Conservation (phyloP, 2,113 vertebrate genomes). For the Pipra filicauda region DNA sequence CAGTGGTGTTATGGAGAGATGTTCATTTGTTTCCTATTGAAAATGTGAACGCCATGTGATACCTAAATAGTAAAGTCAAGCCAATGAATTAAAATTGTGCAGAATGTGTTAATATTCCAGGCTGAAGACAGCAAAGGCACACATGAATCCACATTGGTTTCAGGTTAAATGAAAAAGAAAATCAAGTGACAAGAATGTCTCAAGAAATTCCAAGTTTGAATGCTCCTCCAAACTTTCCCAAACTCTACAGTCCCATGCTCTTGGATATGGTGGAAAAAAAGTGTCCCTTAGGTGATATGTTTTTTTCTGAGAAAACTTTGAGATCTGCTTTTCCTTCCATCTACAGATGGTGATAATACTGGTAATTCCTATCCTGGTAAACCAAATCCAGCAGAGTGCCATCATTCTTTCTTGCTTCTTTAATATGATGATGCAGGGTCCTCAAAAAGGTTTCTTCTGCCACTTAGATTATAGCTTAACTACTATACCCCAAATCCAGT, state of each 20-base stretch:
- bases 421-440: not conserved
- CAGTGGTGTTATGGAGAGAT: not conserved
- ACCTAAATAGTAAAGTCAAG: not conserved
- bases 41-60: not conserved
- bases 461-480: not conserved
- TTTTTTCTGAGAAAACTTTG: not conserved
- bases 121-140: not conserved
- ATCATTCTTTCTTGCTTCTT: not conserved
- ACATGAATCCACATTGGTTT: not conserved
- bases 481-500: not conserved
- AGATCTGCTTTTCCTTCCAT: not conserved
- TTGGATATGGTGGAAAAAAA: not conserved
- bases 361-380: not conserved
- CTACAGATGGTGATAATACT: not conserved
- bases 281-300: not conserved
- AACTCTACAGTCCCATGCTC: not conserved
- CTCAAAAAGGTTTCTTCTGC: not conserved
- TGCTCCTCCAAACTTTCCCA: not conserved
- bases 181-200: not conserved
- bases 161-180: not conserved
- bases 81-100: not conserved
- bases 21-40: not conserved
- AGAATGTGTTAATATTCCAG: not conserved
- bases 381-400: not conserved
- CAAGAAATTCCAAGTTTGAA: not conserved